These are phyloP conservation scores for Eupithecia exiguata DNA, from an alignment of 2,888 invertebrate genomes.

Conservation along the genomic window DNA sequence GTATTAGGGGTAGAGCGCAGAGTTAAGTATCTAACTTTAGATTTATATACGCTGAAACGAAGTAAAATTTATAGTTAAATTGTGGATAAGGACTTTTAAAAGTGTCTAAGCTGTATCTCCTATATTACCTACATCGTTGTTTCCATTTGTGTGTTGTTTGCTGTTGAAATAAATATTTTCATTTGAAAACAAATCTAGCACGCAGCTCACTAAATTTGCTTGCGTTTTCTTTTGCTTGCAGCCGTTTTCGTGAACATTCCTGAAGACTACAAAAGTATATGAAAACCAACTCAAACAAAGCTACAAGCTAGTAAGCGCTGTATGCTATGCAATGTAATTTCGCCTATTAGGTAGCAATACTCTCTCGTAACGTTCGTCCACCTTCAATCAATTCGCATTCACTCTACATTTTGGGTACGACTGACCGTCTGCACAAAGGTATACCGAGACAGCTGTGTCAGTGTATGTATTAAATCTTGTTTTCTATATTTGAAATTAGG, in stretches of 20 bases:
- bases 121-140: neutral
- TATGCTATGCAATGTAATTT: constrained; percentile 16
- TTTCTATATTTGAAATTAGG: no score
- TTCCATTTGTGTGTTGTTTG: neutral
- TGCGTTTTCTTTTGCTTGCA: neutral
- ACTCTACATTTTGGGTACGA: constrained; percentile 28
- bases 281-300: neutral
- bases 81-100: no score
- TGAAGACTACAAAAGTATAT: neutral
- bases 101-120: no score
- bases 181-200: neutral
- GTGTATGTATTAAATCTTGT: neutral
- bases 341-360: constrained; percentile 32
- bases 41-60: neutral
- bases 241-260: neutral
- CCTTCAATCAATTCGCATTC: constrained; percentile 37
- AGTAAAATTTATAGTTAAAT: neutral
- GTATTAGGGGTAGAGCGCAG: neutral
- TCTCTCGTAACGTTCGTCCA: constrained; percentile 30
- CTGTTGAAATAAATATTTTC: no score
- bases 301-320: neutral
- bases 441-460: neutral
- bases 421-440: constrained; percentile 28
- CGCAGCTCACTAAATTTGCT: neutral
- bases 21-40: neutral